phyloP scores from a whole-genome alignment of 2,888 invertebrate genomes.

The Lathronympha strigana region DNA sequence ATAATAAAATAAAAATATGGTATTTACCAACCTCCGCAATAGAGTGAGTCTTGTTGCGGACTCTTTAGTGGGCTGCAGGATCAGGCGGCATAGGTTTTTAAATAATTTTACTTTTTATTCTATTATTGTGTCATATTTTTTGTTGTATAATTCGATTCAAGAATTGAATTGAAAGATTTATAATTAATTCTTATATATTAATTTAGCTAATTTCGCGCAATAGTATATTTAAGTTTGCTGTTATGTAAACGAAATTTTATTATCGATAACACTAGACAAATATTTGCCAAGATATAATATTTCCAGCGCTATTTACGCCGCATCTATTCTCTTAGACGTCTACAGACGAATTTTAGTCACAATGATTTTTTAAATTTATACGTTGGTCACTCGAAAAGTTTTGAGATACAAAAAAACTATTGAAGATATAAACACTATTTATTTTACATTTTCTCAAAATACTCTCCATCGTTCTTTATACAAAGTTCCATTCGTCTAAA shows the following conservation, averaged over 20 bases:
- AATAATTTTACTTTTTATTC: too few species aligned
- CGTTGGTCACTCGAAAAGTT: too few species aligned
- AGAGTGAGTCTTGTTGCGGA: too few species aligned
- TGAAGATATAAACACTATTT: too few species aligned
- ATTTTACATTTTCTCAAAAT: too few species aligned
- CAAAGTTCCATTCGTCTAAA: too few species aligned
- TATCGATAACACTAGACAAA: conserved; percentile 23
- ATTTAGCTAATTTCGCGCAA: not conserved
- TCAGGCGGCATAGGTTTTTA: too few species aligned
- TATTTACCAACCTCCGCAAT: too few species aligned
- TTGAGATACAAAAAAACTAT: too few species aligned
- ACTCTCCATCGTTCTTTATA: too few species aligned
- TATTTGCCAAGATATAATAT: conserved; percentile 27
- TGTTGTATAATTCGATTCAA: not conserved
- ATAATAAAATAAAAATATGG: not conserved
- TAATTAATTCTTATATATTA: not conserved
- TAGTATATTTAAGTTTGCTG: not conserved
- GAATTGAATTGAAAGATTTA: not conserved
- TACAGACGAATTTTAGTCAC: conserved; percentile 15
- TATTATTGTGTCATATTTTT: too few species aligned
- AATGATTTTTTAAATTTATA: conserved; percentile 1
- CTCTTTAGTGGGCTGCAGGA: too few species aligned
- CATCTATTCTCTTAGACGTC: not conserved
- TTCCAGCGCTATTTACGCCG: conserved; percentile 21
- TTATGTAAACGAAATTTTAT: conserved; percentile 27